Evolutionary conservation across 2,888 invertebrate species (phyloP), one percentile per base, ranked within the genome.

Genomic region (Elegia similella): DNA sequence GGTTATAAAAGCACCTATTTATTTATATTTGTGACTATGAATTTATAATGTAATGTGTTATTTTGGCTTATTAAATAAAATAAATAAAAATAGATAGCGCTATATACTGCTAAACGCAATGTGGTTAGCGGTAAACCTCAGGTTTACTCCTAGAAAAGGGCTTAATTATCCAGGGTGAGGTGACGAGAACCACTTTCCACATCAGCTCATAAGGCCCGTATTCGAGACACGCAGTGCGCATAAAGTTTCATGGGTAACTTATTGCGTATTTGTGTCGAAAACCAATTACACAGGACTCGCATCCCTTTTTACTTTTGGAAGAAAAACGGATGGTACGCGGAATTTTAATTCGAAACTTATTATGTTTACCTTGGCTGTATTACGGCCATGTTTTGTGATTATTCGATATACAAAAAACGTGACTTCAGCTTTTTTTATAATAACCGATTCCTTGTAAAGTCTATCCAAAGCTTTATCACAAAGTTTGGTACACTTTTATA

Each of bases 191-290:
- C 69, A 72, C 67, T 71, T 67, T 56, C 61, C 66, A 68, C 69
- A 67, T 73, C 72, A 72, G 63, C 59, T 66, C 69, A 69, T 71
- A 68, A 66, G 69, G 63, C 60, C 66, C 62, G 68, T 69, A 81
- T 82, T 81, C 83, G 56, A 64, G 69, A 76, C 82, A 82, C 81
- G 82, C 60, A 69, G 52, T 64, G 55, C 68, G 62, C 80, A 80
- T 82, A 83, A 83, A 82, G 68, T 78, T 81, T 79, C 81, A 81
- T 77, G 82, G 79, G 73, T 78, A 80, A 81, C 76, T 80, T 82
- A 83, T 80, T 76, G 76, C 78, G 76, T 80, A 82, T 82, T 81
- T 82, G 82, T 82, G 78, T 80, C 76, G 81, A 80, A 79, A 83
- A 81, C 78, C 83, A 83, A 83, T 83, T 83, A 83, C 75, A 69